Conservation (phyloP, 1,140 invertebrate genomes). For the Heliconius hewitsoni region DNA sequence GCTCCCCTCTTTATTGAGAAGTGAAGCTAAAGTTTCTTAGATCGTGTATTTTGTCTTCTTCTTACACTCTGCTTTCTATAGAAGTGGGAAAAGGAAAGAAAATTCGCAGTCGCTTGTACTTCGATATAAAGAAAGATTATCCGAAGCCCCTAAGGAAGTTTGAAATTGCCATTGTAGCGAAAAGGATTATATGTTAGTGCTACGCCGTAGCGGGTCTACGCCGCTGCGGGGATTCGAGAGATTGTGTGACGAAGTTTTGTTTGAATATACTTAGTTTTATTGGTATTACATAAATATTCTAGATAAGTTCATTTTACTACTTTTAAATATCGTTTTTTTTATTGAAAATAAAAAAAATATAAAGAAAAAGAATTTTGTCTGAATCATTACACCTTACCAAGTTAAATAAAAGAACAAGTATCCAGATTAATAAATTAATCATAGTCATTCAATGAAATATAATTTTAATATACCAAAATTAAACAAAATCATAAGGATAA, state of each 20-base stretch:
- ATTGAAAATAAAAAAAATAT: neutral
- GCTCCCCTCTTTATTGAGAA: slow-evolving; percentile 79
- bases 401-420: too few species aligned
- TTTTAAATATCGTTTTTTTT: neutral
- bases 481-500: too few species aligned
- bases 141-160: slow-evolving; percentile 83
- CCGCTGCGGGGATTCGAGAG: slow-evolving; percentile 59
- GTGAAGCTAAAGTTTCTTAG: slow-evolving; percentile 65
- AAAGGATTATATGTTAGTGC: slow-evolving; percentile 83
- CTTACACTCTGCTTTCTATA: slow-evolving; percentile 34
- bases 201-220: slow-evolving; percentile 77
- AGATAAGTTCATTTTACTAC: neutral
- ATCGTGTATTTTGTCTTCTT: slow-evolving; percentile 53
- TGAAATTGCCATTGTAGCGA: slow-evolving; percentile 83
- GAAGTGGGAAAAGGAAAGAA: slow-evolving; percentile 51
- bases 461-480: too few species aligned
- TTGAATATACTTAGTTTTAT: slow-evolving; percentile 33
- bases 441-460: too few species aligned
- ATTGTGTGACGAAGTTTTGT: slow-evolving; percentile 56
- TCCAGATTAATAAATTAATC: too few species aligned
- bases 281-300: neutral
- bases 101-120: slow-evolving; percentile 60
- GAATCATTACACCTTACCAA: too few species aligned
- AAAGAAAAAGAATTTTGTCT: neutral
- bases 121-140: slow-evolving; percentile 83